Conservation (phyloP, 2,113 vertebrate genomes). For the Paracanthobrama guichenoti region DNA sequence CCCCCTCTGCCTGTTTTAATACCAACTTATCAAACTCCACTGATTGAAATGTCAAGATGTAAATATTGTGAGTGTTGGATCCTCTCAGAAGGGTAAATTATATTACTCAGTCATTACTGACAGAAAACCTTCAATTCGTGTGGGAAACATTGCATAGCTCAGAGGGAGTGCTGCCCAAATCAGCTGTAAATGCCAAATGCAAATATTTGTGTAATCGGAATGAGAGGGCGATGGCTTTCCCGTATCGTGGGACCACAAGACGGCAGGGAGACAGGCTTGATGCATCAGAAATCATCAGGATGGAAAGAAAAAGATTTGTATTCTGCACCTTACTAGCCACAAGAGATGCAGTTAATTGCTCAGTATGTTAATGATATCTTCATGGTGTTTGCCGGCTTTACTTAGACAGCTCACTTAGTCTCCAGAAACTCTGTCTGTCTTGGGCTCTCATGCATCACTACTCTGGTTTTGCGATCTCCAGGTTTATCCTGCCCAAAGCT, state of each 20-base stretch:
- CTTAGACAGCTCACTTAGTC: constrained; percentile 5
- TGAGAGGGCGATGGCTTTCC: constrained; percentile 7
- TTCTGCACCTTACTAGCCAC: constrained; percentile 44
- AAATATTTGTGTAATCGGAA: constrained; percentile 50
- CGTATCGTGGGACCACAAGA: neutral
- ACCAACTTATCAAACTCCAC: neutral
- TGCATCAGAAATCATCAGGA: constrained; percentile 21
- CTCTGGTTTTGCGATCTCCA: neutral
- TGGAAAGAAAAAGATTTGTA: constrained; percentile 37
- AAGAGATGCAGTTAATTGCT: constrained; percentile 52
- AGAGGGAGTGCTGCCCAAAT: constrained; percentile 39
- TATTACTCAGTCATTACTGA: constrained; percentile 49
- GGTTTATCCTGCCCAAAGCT: neutral
- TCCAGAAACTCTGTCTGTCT: neutral
- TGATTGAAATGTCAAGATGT: constrained; percentile 26
- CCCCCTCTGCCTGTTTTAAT: constrained; percentile 10
- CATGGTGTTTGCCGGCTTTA: constrained; percentile 7
- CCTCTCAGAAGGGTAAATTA: constrained; percentile 41
- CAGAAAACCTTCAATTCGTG: constrained; percentile 36
- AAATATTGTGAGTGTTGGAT: constrained; percentile 41
- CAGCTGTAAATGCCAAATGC: constrained; percentile 57
- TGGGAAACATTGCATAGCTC: constrained; percentile 37
- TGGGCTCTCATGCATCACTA: neutral
- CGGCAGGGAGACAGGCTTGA: constrained; percentile 1
- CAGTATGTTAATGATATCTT: constrained; percentile 48